These are phyloP conservation scores for Channa maculata DNA, from an alignment of 2,113 vertebrate genomes.

Conservation along the genomic window DNA sequence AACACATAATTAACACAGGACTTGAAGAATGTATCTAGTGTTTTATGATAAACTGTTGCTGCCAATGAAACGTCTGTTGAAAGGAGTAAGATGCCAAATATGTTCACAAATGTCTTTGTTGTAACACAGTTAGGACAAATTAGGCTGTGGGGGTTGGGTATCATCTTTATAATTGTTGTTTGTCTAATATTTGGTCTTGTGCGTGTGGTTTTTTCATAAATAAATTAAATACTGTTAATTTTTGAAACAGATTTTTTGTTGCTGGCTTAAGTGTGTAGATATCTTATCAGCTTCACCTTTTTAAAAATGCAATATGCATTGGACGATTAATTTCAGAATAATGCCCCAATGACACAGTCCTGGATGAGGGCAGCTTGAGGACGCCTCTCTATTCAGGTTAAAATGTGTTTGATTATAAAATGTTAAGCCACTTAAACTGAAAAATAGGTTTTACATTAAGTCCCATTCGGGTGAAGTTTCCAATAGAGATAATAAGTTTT, in stretches of 20 bases:
- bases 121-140: background rate
- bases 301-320: background rate
- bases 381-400: background rate
- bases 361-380: background rate
- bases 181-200: background rate
- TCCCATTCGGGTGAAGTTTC: too few relatives aligned
- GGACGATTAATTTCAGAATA: too few relatives aligned
- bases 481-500: too few relatives aligned
- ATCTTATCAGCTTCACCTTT: background rate
- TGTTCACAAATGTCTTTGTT: background rate
- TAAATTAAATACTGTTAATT: constrained; percentile 2
- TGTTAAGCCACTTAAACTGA: too few relatives aligned
- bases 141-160: background rate
- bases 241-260: background rate
- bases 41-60: background rate
- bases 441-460: too few relatives aligned
- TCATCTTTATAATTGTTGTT: background rate
- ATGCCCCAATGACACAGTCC: too few relatives aligned
- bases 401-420: too few relatives aligned
- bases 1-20: background rate
- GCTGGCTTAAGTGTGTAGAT: background rate
- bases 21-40: constrained; percentile 14
- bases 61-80: background rate
- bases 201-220: background rate
- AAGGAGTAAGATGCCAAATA: constrained; percentile 10